Evolutionary conservation across 2,888 invertebrate genomes (phyloP).

Genomic region (Agriotes lineatus): DNA sequence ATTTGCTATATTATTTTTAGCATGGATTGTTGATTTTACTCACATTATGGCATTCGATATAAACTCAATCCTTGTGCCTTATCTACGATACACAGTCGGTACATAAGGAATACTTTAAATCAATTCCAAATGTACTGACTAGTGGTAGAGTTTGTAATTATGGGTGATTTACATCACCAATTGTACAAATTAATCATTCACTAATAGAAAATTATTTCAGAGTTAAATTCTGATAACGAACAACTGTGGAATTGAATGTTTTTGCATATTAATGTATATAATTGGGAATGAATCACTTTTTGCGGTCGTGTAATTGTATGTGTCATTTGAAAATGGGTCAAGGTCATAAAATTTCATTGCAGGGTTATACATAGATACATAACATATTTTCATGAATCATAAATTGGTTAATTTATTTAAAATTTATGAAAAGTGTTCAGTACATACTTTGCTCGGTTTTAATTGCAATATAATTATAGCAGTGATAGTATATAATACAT

Average conservation of each 20-base stretch:
- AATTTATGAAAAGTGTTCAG: too few species aligned
- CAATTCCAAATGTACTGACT: background rate
- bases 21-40: background rate
- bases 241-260: slow-evolving; percentile 5
- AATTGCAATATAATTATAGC: too few species aligned
- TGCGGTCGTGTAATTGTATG: background rate
- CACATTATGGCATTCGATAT: background rate
- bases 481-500: too few species aligned
- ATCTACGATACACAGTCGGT: background rate
- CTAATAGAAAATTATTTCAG: slow-evolving; percentile 1
- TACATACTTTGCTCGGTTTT: too few species aligned
- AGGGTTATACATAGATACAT: too few species aligned
- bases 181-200: background rate
- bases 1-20: background rate
- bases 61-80: slow-evolving; percentile 8
- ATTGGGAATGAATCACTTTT: background rate
- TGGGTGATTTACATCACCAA: background rate
- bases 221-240: background rate
- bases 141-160: background rate
- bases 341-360: too few species aligned
- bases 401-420: too few species aligned
- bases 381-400: too few species aligned
- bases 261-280: background rate
- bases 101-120: background rate
- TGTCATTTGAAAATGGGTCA: too few species aligned